These are phyloP conservation scores for Palythoa grandis DNA, from an alignment of 92 coral and sea anemone genomes.

Conservation along the genomic window DNA sequence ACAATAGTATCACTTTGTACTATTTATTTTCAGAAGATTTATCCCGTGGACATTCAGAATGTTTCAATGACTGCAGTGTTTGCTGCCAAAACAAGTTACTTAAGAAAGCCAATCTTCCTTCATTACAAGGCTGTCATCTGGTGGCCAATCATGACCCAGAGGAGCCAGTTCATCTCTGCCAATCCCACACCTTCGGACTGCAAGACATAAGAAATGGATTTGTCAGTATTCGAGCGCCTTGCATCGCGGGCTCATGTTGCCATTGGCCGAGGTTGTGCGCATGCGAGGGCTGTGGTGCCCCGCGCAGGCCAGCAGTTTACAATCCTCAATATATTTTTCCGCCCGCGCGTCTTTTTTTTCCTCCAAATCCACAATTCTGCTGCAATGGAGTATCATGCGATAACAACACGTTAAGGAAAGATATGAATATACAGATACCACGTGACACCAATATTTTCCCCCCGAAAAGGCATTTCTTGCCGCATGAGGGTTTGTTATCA, in stretches of 20 bases:
- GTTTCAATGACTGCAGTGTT: background rate
- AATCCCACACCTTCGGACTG: constrained; percentile 6
- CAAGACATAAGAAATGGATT: constrained; percentile 27
- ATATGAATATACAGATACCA: background rate
- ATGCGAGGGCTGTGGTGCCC: background rate
- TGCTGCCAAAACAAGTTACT: background rate
- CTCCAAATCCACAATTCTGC: constrained; percentile 26
- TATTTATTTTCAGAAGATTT: background rate
- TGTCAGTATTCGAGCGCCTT: constrained; percentile 18
- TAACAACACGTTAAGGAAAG: background rate
- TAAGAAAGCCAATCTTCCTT: background rate
- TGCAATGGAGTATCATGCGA: constrained; percentile 2
- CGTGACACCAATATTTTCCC: background rate
- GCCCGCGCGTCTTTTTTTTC: constrained; percentile 35
- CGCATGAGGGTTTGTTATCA: background rate
- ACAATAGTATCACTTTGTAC: no score
- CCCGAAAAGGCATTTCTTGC: background rate
- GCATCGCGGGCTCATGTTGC: constrained; percentile 31
- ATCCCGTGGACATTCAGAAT: background rate
- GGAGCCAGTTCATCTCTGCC: constrained; percentile 15
- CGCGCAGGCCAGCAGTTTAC: background rate
- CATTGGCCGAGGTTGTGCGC: constrained; percentile 21
- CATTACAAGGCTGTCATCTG: background rate
- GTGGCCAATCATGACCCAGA: constrained; percentile 6
- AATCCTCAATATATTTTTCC: constrained; percentile 20